Percentiles rank a stretch among this genome's conserved stretches.
Conservation (phyloP, 1,140 invertebrate species). For the Neodiprion lecontei region DNA sequence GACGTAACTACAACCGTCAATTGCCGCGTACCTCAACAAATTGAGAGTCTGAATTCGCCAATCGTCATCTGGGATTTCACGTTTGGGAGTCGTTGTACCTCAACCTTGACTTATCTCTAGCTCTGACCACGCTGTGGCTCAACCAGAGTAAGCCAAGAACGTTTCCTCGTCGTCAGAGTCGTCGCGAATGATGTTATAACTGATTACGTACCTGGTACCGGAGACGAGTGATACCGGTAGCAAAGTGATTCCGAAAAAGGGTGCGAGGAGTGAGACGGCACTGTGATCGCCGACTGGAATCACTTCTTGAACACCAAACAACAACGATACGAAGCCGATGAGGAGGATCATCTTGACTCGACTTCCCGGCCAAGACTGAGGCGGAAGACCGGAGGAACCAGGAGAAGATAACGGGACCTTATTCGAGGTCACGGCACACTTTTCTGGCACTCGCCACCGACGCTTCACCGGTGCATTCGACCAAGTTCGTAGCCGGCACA, state of each 20-base stretch:
- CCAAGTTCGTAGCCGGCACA: neutral
- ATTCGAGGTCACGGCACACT: conserved; percentile 60
- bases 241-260: conserved; percentile 38
- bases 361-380: conserved; percentile 56
- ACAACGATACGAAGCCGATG: conserved; percentile 39
- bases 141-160: no score
- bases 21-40: no score
- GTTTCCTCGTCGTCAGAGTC: no score
- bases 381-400: conserved; percentile 46
- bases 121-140: no score
- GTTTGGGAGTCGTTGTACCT: no score
- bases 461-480: neutral
- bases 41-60: no score
- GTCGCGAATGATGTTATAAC: no score
- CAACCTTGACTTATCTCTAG: no score
- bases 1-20: no score
- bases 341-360: conserved; percentile 55
- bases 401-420: conserved; percentile 55
- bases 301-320: conserved; percentile 41
- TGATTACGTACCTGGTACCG: conserved; percentile 47
- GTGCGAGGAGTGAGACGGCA: conserved; percentile 26
- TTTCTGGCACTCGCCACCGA: conserved; percentile 33
- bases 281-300: conserved; percentile 35
- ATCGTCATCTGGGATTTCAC: no score
- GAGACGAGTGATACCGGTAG: conserved; percentile 46